Conservation (phyloP, 92 coral and sea anemone species). For the Phenganax marumi region DNA sequence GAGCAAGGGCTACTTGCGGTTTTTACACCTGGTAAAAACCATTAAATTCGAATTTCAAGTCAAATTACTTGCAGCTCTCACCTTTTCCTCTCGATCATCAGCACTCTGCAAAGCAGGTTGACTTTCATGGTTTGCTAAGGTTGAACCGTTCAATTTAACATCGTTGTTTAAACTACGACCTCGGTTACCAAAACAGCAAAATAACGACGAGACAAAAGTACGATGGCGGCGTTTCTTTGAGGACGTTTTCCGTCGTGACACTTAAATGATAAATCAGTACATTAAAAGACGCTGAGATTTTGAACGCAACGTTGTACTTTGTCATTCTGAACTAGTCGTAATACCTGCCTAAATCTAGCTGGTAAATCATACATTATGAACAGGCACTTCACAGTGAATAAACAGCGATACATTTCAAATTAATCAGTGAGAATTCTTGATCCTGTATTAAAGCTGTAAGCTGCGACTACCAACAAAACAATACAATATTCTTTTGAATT, state of each 20-base stretch:
- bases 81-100: constrained; percentile 84
- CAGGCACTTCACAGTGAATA: background rate
- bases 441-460: background rate
- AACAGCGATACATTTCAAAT: background rate
- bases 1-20: background rate
- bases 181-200: constrained; percentile 97
- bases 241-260: constrained; percentile 68
- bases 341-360: constrained; percentile 6
- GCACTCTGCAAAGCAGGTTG: constrained; percentile 72
- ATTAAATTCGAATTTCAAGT: constrained; percentile 7
- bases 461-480: constrained; percentile 16
- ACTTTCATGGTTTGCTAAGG: constrained; percentile 74
- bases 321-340: background rate
- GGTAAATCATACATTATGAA: constrained; percentile 16
- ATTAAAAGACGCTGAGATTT: background rate
- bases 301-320: background rate
- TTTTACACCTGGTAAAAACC: constrained; percentile 25
- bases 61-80: constrained; percentile 45
- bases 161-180: constrained; percentile 35
- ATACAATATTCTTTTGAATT: background rate
- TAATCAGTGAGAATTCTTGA: constrained; percentile 7
- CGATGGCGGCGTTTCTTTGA: constrained; percentile 88
- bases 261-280: constrained; percentile 32
- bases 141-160: constrained; percentile 48
- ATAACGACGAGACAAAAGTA: constrained; percentile 89